Base-by-base conservation (phyloP, 2,113 vertebrate species). In the Hemiscyllium ocellatum region DNA sequence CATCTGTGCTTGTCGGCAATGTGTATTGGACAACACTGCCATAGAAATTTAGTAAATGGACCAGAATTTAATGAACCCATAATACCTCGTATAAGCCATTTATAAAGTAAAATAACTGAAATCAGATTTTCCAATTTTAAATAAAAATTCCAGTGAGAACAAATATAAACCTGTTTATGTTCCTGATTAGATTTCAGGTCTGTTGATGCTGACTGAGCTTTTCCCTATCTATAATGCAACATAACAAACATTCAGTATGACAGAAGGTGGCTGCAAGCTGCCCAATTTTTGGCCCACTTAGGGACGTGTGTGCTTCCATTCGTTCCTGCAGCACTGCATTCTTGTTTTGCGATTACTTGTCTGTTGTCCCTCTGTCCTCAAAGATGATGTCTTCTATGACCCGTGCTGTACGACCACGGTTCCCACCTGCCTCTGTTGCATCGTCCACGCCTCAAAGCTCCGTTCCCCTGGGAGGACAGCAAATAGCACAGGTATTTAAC, bases 401-500 rank as follows among this genome's bases (percentile, higher is more conserved):
- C 96, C 98, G 98, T 97, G 97, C 98, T 98, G 98, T 98, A 97
- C 98, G 98, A 96, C 96, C 98, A 96, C 98, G 98, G 97, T 97
- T 98, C 97, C 98, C 98, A 94, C 98, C 98, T 76, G 96, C 98
- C 96, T 96, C 97, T 96, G 97, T 97, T 96, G 98, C 97, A 97
- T 96, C 98, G 95, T 97, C 98, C 97, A 96, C 97, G 50, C 97
- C 98, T 96, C 97, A 97, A 94, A 98, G 98, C 96, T 96, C 98
- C 96, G 96, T 97, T 95, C 97, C 98, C 95, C 97, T 98, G 96
- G 98, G 98, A 97, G 98, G 97, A 98, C 98, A 98, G 97, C 97
- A 97, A 96, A 98, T 98, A 97, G 97, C 98, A 97, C 98, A 99
- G 99, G 98, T 99, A 98, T 98, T 98, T 98, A 97, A 96, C 96